A percentile compares a stretch with the other conserved stretches of the same genome.
These are phyloP conservation scores for Troides aeacus DNA, from an alignment of 2,888 invertebrate species.

Conservation along the genomic window DNA sequence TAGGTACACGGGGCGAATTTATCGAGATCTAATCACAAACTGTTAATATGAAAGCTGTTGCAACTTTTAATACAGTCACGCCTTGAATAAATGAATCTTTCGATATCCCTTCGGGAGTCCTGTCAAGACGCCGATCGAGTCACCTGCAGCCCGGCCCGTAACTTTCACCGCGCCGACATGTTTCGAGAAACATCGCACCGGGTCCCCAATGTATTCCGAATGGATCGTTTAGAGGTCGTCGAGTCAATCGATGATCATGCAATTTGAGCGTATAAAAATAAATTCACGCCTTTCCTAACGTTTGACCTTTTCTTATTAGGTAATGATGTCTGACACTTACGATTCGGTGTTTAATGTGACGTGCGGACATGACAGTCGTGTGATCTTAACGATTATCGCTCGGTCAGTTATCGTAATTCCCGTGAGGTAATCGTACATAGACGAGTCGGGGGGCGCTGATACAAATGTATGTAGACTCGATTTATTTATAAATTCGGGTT, in stretches of 20 bases:
- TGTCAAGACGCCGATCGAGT: conserved; percentile 21
- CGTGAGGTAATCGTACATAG: not conserved
- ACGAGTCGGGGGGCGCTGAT: not conserved
- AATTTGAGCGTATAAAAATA: conserved; percentile 22
- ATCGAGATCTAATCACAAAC: not conserved
- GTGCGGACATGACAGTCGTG: conserved; percentile 20
- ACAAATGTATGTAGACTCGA: not conserved
- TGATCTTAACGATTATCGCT: conserved; percentile 21
- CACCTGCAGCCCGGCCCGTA: conserved; percentile 9
- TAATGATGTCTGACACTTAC: conserved; percentile 28
- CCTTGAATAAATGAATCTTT: conserved; percentile 24
- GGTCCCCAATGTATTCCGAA: conserved; percentile 25
- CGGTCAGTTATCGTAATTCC: conserved; percentile 18
- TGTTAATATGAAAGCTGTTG: conserved; percentile 9
- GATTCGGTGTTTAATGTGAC: conserved; percentile 21
- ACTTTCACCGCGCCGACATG: conserved; percentile 18
- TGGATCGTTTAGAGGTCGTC: conserved; percentile 25
- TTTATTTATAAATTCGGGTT: not conserved
- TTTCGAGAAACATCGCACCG: conserved; percentile 23
- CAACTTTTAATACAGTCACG: conserved; percentile 28
- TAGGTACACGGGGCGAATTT: not conserved
- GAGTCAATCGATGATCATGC: conserved; percentile 19
- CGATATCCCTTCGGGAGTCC: conserved; percentile 7
- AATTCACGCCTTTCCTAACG: conserved; percentile 27
- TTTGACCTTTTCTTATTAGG: conserved; percentile 23